These are phyloP conservation scores for Dendropsophus ebraccatus DNA, from an alignment of 2,113 vertebrate genomes.

Conservation along the genomic window DNA sequence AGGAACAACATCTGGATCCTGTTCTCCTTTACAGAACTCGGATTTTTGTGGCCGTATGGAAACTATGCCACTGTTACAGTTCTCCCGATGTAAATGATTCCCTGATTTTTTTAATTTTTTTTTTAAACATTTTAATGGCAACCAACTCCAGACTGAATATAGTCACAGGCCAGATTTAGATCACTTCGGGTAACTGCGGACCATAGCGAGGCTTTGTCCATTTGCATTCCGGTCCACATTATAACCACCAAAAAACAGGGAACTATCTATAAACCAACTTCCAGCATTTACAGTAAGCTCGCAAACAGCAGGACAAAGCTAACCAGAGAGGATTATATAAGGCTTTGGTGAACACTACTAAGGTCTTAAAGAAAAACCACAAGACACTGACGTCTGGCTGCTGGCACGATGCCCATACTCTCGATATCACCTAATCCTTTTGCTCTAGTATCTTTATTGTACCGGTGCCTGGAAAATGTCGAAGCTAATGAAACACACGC, in stretches of 20 bases:
- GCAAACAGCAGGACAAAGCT: constrained; percentile 39
- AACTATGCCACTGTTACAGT: background rate
- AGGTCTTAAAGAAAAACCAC: constrained; percentile 39
- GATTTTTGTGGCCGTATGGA: background rate
- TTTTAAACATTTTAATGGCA: background rate
- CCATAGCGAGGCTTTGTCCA: background rate
- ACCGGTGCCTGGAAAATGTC: constrained; percentile 21
- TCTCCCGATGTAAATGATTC: background rate
- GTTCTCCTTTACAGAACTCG: background rate
- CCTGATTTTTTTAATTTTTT: background rate
- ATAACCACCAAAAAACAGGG: constrained; percentile 3
- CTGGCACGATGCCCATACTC: background rate
- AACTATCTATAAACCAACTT: constrained; percentile 16
- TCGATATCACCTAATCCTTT: constrained; percentile 40
- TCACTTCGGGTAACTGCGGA: background rate
- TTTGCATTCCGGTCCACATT: too few species aligned
- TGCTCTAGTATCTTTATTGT: constrained; percentile 28
- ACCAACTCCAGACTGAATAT: background rate
- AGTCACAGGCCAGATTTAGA: background rate
- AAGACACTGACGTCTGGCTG: constrained; percentile 25
- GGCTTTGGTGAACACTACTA: constrained; percentile 39
- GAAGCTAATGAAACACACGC: constrained; percentile 6
- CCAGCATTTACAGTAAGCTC: constrained; percentile 21
- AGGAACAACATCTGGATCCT: background rate
- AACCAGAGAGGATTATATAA: constrained; percentile 32